phyloP scores from a whole-genome alignment of 2,888 invertebrate genomes.

The Gryllus longicercus region DNA sequence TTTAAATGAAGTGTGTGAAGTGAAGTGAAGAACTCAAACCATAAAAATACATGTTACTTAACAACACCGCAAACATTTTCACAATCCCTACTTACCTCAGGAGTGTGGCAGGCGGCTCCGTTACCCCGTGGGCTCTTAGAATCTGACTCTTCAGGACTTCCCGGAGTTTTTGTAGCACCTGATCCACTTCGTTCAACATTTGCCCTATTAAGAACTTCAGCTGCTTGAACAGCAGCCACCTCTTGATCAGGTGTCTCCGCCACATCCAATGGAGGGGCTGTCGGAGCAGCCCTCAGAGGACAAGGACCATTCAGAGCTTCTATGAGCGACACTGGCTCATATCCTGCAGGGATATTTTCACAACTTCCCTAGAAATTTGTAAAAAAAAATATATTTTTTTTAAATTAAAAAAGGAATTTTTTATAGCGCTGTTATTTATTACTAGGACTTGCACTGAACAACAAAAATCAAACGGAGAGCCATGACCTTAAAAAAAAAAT shows the following conservation, averaged over 20 bases:
- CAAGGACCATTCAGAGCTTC: constrained; percentile 94
- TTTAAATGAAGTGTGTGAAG: no score
- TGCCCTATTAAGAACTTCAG: constrained; percentile 59
- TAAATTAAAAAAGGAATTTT: neutral
- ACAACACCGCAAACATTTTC: no score
- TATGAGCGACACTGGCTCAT: constrained; percentile 88
- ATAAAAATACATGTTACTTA: no score
- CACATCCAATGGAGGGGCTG: constrained; percentile 39
- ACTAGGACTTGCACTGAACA: neutral
- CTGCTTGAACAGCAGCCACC: constrained; percentile 58
- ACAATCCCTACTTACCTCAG: constrained; percentile 49
- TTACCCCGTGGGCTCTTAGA: constrained; percentile 42
- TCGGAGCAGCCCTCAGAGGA: constrained; percentile 48
- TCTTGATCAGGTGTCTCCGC: constrained; percentile 62
- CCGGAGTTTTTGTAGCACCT: constrained; percentile 49
- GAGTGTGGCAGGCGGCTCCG: constrained; percentile 48
- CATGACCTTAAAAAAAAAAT: no score
- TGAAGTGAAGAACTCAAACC: no score
- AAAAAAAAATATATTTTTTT: neutral
- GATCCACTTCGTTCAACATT: constrained; percentile 54
- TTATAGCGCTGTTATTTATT: neutral
- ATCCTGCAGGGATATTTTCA: constrained; percentile 87
- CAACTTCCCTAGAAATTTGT: constrained; percentile 57
- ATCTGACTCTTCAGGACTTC: constrained; percentile 43
- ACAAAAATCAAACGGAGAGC: no score